A percentile compares a stretch with the other conserved stretches of the same genome.
phyloP scores from a whole-genome alignment of 2,797 vertebrate species.

The Cyclura pinguis region DNA sequence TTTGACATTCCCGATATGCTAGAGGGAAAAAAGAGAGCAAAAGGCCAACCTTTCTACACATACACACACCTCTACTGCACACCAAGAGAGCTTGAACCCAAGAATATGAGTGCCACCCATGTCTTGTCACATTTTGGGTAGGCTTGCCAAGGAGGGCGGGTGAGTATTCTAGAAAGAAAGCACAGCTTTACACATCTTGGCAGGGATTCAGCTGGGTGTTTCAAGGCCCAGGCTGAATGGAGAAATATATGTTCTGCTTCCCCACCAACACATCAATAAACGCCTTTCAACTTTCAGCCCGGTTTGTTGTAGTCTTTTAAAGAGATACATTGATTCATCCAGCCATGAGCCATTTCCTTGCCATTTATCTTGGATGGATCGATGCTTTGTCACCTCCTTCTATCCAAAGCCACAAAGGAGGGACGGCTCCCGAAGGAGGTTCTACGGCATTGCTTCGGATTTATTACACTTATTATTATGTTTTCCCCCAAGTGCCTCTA shows the following conservation, averaged over 20 bases:
- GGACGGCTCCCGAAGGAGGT: slow-evolving; percentile 43
- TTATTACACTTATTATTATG: slow-evolving; percentile 58
- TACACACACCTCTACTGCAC: neutral
- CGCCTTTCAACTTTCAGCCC: slow-evolving; percentile 62
- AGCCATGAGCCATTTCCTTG: slow-evolving; percentile 51
- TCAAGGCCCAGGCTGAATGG: slow-evolving; percentile 61
- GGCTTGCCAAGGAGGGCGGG: slow-evolving; percentile 30
- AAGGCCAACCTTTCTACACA: neutral
- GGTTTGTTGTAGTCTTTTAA: slow-evolving; percentile 56
- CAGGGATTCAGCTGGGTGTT: slow-evolving; percentile 40
- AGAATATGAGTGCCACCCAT: neutral
- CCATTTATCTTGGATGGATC: slow-evolving; percentile 60
- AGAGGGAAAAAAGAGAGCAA: neutral
- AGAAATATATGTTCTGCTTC: slow-evolving; percentile 66
- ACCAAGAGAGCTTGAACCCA: neutral
- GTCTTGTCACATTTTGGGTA: slow-evolving; percentile 41
- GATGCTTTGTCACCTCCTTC: slow-evolving; percentile 49
- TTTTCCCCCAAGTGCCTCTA: neutral
- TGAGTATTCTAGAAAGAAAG: slow-evolving; percentile 51
- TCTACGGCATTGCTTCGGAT: slow-evolving; percentile 56
- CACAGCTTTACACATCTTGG: slow-evolving; percentile 60
- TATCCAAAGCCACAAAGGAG: slow-evolving; percentile 44
- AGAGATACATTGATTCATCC: slow-evolving; percentile 59
- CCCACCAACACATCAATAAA: slow-evolving; percentile 51
- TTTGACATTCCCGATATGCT: neutral